These are phyloP conservation scores for Drosophila borealis DNA, from an alignment of 2,888 invertebrate species.

Conservation along the genomic window DNA sequence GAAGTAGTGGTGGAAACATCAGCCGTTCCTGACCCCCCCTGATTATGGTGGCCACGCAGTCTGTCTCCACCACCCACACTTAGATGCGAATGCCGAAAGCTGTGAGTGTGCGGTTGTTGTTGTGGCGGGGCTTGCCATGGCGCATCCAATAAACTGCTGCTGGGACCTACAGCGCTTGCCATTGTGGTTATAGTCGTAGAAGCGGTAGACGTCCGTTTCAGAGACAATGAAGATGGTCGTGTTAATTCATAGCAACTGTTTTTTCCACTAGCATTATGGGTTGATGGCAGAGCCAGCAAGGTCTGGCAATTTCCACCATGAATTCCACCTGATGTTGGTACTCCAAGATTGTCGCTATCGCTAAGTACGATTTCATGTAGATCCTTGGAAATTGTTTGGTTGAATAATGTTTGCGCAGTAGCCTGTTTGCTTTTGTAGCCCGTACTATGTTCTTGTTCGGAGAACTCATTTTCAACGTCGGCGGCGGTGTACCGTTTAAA, in stretches of 20 bases:
- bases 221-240: slow-evolving; percentile 78
- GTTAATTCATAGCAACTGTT: slow-evolving; percentile 82
- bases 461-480: slow-evolving; percentile 82
- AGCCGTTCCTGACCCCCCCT: slow-evolving; percentile 29
- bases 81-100: slow-evolving; percentile 71
- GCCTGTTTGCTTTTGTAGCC: slow-evolving; percentile 73
- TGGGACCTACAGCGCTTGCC: slow-evolving; percentile 73
- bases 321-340: slow-evolving; percentile 26
- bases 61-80: slow-evolving; percentile 50
- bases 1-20: slow-evolving; percentile 32
- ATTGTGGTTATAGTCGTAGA: slow-evolving; percentile 80
- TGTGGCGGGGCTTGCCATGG: slow-evolving; percentile 65
- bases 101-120: slow-evolving; percentile 51
- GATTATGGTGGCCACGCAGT: slow-evolving; percentile 63
- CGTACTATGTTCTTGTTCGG: slow-evolving; percentile 82
- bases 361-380: slow-evolving; percentile 78
- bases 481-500: slow-evolving; percentile 82
- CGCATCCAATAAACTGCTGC: slow-evolving; percentile 71
- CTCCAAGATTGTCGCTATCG: slow-evolving; percentile 71
- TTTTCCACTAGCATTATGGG: slow-evolving; percentile 51
- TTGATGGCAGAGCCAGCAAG: slow-evolving; percentile 65
- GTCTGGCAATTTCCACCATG: slow-evolving; percentile 73
- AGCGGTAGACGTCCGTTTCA: slow-evolving; percentile 79
- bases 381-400: slow-evolving; percentile 82
- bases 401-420: slow-evolving; percentile 80